Conservation (phyloP, 53 echinoderm and acorn worm species). For the Temnopleurus reevesii region DNA sequence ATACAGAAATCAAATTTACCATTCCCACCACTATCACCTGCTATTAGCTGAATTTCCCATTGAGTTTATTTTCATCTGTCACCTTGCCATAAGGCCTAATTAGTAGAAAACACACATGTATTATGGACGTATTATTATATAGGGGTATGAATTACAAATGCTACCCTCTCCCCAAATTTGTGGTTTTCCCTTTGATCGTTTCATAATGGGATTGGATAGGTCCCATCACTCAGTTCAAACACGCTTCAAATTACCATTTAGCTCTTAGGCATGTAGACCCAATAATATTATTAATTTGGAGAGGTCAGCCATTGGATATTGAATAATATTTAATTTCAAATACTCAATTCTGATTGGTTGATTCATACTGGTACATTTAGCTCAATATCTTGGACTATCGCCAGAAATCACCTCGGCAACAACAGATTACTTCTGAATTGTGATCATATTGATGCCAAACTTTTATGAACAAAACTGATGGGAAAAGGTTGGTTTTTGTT, state of each 20-base stretch:
- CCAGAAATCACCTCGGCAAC: too few relatives aligned
- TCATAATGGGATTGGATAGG: not conserved
- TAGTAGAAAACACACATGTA: not conserved
- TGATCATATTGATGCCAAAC: too few relatives aligned
- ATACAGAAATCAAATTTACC: not conserved
- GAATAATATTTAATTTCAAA: not conserved
- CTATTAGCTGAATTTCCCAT: not conserved
- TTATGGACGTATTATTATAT: not conserved
- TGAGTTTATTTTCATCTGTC: not conserved
- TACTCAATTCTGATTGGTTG: too few relatives aligned
- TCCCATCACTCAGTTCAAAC: not conserved
- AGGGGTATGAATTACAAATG: not conserved
- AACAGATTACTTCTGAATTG: too few relatives aligned
- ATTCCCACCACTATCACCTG: not conserved
- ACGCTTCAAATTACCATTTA: not conserved
- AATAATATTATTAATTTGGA: not conserved
- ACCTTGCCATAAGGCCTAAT: slow-evolving; percentile 18
- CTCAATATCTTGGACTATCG: too few relatives aligned
- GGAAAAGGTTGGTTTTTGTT: too few relatives aligned
- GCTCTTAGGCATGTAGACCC: not conserved
- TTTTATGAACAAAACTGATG: not conserved
- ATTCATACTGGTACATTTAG: too few relatives aligned
- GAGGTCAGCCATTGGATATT: not conserved
- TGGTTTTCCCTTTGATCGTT: not conserved
- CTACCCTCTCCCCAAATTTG: not conserved